Percentiles rank a stretch among this genome's conserved stretches.
Conservation (phyloP, 1,140 invertebrate species). For the Platyscapa corneri region DNA sequence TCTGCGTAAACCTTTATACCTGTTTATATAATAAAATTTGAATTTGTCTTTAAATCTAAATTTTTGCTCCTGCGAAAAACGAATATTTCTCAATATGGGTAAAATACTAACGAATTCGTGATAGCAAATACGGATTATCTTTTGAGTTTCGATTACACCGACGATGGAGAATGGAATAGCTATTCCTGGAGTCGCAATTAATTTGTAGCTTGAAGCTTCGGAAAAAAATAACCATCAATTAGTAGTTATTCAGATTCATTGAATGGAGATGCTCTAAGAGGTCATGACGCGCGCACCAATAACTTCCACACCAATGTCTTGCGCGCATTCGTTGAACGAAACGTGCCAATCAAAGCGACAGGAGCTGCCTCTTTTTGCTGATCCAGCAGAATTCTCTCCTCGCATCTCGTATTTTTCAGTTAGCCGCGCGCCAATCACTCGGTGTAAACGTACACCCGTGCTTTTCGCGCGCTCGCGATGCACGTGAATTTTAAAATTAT, state of each 20-base stretch:
- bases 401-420: not conserved
- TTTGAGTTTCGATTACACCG: not conserved
- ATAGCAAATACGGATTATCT: not conserved
- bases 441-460: not conserved
- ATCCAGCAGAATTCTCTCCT: not conserved
- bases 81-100: not conserved
- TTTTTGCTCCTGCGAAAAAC: not conserved
- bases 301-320: not conserved
- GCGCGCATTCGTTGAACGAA: not conserved
- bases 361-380: constrained; percentile 12
- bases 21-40: too few species aligned
- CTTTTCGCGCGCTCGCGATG: not conserved
- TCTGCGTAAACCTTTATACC: too few species aligned
- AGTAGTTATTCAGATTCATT: not conserved
- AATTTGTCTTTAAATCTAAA: not conserved
- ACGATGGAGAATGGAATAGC: not conserved
- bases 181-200: not conserved
- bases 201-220: not conserved
- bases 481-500: not conserved
- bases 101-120: not conserved
- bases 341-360: constrained; percentile 4
- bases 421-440: not conserved
- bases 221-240: not conserved
- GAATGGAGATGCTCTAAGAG: not conserved
- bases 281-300: not conserved